Conservation (phyloP, 2,113 vertebrate genomes). For the Phylloscopus whistleri region DNA sequence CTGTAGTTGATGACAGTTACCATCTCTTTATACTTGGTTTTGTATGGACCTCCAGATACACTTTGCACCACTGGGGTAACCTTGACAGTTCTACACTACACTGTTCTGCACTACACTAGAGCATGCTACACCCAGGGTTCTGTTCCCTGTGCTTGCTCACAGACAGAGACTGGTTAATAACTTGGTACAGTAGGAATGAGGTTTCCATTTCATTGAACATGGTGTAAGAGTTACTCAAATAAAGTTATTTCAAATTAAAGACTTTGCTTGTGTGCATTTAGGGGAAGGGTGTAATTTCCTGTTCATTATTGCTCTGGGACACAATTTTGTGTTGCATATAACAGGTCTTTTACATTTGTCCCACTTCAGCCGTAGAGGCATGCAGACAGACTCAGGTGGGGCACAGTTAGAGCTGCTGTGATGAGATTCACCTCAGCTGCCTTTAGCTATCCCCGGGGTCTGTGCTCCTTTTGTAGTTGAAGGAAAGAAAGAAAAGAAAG, state of each 20-base stretch:
- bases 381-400: not conserved
- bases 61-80: not conserved
- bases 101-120: not conserved
- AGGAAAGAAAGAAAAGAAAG: not conserved
- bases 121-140: not conserved
- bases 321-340: not conserved
- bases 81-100: not conserved
- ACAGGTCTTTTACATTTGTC: not conserved
- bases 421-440: not conserved
- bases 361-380: rapidly evolving
- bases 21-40: not conserved
- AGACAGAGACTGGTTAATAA: not conserved
- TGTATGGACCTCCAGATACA: not conserved
- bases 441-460: not conserved
- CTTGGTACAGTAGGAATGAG: not conserved
- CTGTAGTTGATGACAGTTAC: not conserved
- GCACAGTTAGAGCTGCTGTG: not conserved
- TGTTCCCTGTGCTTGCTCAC: not conserved
- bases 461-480: not conserved
- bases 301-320: not conserved
- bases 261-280: not conserved
- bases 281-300: not conserved
- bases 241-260: not conserved
- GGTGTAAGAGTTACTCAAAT: not conserved
- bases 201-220: not conserved